Evolutionary conservation across 2,113 vertebrate species (phyloP).

Genomic region (Vombatus ursinus): DNA sequence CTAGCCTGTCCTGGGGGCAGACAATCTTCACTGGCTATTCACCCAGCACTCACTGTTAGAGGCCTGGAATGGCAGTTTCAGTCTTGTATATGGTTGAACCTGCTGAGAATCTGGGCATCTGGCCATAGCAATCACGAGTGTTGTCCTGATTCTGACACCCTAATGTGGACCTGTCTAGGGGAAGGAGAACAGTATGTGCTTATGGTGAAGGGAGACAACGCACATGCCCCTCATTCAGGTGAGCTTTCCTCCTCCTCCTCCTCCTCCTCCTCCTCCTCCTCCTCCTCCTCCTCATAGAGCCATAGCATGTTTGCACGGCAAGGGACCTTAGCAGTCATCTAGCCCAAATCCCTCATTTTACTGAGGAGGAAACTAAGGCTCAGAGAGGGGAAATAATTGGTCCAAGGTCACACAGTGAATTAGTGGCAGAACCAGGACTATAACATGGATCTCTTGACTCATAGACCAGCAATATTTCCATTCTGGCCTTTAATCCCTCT

Average conservation of each 20-base stretch:
- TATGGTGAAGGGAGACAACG: not conserved
- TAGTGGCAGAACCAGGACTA: not conserved
- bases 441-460: not conserved
- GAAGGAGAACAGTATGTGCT: not conserved
- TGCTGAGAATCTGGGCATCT: not conserved
- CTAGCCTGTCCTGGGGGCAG: not conserved
- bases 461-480: not conserved
- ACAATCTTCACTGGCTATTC: not conserved
- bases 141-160: not conserved
- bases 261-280: not conserved
- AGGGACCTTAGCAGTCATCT: not conserved
- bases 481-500: not conserved
- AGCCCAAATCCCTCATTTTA: not conserved
- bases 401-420: not conserved
- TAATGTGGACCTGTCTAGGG: not conserved
- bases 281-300: not conserved
- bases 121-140: not conserved
- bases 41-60: not conserved
- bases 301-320: not conserved
- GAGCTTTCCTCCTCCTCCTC: not conserved
- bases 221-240: not conserved
- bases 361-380: not conserved
- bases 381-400: not conserved
- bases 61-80: not conserved
- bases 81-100: not conserved